Percentiles rank a stretch among this genome's conserved stretches.
These are phyloP conservation scores for Dendroctonus ponderosae DNA, from an alignment of 1,140 invertebrate genomes.

Conservation along the genomic window DNA sequence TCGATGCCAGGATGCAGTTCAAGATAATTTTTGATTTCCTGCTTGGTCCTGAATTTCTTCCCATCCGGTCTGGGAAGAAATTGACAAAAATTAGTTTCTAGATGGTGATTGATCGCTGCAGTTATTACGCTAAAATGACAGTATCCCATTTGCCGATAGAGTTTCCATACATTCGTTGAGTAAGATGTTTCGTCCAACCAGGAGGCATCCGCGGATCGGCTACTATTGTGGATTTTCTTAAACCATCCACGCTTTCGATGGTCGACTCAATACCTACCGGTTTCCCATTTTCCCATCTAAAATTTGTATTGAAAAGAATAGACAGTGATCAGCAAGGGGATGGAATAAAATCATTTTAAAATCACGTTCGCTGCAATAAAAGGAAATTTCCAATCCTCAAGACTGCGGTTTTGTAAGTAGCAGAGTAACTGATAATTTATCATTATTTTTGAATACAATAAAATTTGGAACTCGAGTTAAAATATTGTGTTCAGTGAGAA, in stretches of 20 bases:
- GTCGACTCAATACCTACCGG: conserved; percentile 59
- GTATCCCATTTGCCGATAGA: conserved; percentile 80
- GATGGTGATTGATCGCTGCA: background rate
- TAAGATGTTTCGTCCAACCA: conserved; percentile 76
- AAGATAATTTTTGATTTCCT: conserved; percentile 60
- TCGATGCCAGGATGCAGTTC: conserved; percentile 53
- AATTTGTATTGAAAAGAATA: conserved; percentile 33
- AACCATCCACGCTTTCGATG: conserved; percentile 50
- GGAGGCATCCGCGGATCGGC: conserved; percentile 68
- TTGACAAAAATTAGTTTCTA: background rate
- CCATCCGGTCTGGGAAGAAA: conserved; percentile 57
- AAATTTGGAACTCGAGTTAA: too few species aligned
- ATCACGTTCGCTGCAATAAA: too few species aligned
- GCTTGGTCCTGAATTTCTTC: conserved; percentile 60
- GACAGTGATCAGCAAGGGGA: too few species aligned
- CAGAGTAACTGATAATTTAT: too few species aligned
- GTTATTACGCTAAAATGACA: conserved; percentile 62
- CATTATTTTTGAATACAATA: too few species aligned
- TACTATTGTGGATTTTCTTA: conserved; percentile 65
- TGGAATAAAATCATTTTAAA: too few species aligned
- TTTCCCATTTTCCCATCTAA: conserved; percentile 62
- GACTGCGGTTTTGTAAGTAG: too few species aligned
- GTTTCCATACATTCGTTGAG: conserved; percentile 63
- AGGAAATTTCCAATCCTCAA: too few species aligned
- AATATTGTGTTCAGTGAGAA: too few species aligned